A percentile compares a stretch with the other conserved stretches of the same genome.
Evolutionary conservation across 2,113 vertebrate species (phyloP).

Genomic region (Bos javanicus): DNA sequence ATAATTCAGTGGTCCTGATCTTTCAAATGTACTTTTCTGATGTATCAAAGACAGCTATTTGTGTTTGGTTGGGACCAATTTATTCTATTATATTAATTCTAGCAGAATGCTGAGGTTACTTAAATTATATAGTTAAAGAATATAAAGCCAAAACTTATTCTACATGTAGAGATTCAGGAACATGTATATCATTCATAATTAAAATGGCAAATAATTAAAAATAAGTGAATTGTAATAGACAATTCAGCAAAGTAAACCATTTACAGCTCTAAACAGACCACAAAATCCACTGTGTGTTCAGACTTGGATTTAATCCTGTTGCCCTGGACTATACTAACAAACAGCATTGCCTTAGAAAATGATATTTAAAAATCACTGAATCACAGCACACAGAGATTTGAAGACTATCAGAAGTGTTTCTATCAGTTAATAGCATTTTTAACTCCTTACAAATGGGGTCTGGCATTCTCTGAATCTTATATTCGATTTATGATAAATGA

Average conservation of each 20-base stretch:
- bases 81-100: constrained; percentile 15
- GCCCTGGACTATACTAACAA: constrained; percentile 5
- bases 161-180: not conserved
- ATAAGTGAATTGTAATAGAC: constrained; percentile 20
- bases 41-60: not conserved
- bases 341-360: constrained; percentile 42
- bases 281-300: not conserved
- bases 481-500: constrained; percentile 36
- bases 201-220: constrained; percentile 30
- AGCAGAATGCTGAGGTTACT: not conserved
- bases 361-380: constrained; percentile 43
- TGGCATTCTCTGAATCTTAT: constrained; percentile 36
- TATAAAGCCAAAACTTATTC: constrained; percentile 15
- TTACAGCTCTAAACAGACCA: constrained; percentile 29
- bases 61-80: not conserved
- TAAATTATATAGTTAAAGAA: constrained; percentile 9
- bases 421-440: constrained; percentile 39
- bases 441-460: constrained; percentile 16
- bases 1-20: not conserved
- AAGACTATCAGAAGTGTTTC: constrained; percentile 36
- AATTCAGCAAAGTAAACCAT: constrained; percentile 14
- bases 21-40: constrained; percentile 30
- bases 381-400: constrained; percentile 42
- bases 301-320: constrained; percentile 40
- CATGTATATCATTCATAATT: not conserved